Evolutionary conservation across 2,113 vertebrate genomes (phyloP).

Genomic region (Aegotheles bennettii): DNA sequence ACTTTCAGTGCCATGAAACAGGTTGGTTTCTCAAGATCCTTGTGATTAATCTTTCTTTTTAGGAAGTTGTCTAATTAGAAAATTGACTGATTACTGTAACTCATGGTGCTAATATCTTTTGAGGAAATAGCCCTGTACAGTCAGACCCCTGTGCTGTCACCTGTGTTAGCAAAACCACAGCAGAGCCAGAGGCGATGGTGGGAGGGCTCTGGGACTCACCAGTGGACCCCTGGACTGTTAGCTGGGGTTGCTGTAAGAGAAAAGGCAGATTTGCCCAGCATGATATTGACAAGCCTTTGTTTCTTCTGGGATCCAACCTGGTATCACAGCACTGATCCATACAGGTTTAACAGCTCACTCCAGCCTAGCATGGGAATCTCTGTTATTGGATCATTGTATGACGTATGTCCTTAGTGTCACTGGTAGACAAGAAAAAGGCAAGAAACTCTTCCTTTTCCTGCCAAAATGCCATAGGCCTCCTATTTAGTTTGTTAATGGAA

Average conservation of each 20-base stretch:
- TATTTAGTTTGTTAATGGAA: neutral
- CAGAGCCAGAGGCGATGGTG: neutral
- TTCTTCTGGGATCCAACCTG: neutral
- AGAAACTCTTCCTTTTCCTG: neutral
- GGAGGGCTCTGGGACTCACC: neutral
- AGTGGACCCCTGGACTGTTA: neutral
- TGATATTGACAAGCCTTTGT: neutral
- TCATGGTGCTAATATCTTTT: neutral
- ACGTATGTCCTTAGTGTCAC: neutral
- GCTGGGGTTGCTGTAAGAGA: neutral
- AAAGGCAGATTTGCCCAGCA: neutral
- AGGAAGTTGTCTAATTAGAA: neutral
- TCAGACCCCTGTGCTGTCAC: neutral
- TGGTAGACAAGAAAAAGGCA: neutral
- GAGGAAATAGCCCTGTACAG: neutral
- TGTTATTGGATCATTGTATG: neutral
- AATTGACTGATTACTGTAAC: neutral
- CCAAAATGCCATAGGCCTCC: neutral
- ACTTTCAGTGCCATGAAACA: neutral
- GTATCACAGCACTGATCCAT: neutral
- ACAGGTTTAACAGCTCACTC: neutral
- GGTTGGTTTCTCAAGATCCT: neutral
- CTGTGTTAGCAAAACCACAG: neutral
- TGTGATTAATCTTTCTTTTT: neutral
- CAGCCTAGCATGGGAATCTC: accelerated